Percentiles rank a stretch among this genome's conserved stretches.
phyloP scores from a whole-genome alignment of 2,113 vertebrate species.

The Protobothrops mucrosquamatus region DNA sequence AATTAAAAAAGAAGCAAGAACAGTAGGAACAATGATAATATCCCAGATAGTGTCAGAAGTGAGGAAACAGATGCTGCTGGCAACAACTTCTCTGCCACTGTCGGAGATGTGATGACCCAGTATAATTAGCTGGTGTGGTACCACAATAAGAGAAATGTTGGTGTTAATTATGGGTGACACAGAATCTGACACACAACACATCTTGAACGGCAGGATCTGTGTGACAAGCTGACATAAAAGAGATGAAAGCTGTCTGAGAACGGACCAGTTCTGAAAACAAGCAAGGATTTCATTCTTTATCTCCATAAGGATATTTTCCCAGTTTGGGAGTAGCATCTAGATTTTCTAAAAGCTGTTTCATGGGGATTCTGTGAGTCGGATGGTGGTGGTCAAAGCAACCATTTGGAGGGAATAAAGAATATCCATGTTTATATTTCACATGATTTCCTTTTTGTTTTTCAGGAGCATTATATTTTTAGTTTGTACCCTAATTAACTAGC shows the following conservation, averaged over 20 bases:
- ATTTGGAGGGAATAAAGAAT: not conserved
- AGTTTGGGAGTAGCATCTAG: not conserved
- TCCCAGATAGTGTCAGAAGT: not conserved
- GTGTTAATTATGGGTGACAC: constrained; percentile 17
- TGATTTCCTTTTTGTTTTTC: not conserved
- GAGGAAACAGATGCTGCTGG: accelerated
- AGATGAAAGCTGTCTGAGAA: constrained; percentile 16
- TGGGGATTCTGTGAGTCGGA: too few relatives aligned
- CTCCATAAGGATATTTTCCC: not conserved
- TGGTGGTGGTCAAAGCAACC: not conserved
- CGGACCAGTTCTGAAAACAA: constrained; percentile 3
- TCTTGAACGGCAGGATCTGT: not conserved
- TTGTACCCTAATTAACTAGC: not conserved
- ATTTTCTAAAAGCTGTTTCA: not conserved
- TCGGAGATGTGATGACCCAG: not conserved
- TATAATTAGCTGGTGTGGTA: not conserved
- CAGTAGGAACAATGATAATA: not conserved
- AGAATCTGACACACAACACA: not conserved
- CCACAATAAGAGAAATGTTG: not conserved
- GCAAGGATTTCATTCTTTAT: not conserved
- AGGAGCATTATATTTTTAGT: not conserved
- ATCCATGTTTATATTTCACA: not conserved
- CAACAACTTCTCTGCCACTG: not conserved
- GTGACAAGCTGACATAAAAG: not conserved
- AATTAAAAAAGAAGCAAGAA: not conserved